Percentiles rank a stretch among this genome's conserved stretches.
Conservation (phyloP, 2,113 vertebrate genomes). For the Collichthys lucidus region DNA sequence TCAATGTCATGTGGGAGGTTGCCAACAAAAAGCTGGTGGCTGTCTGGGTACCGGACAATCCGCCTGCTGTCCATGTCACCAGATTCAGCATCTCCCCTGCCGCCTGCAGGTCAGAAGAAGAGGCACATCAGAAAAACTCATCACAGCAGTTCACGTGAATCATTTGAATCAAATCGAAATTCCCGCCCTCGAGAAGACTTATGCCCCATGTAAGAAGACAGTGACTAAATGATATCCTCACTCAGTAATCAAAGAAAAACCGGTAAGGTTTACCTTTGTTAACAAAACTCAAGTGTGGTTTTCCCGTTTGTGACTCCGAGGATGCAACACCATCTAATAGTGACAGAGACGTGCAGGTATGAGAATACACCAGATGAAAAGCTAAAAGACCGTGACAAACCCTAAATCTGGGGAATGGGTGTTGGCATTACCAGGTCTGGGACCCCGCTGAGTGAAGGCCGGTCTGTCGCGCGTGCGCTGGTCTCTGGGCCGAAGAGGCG, state of each 20-base stretch:
- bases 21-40: conserved; percentile 96
- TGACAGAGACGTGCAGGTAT: conserved; percentile 14
- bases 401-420: neutral
- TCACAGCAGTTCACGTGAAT: neutral
- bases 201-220: neutral
- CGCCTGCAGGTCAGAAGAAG: conserved; percentile 72
- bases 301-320: conserved; percentile 82
- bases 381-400: neutral
- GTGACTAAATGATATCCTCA: neutral
- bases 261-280: conserved; percentile 78
- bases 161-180: neutral
- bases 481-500: conserved; percentile 89
- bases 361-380: conserved; percentile 4
- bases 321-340: conserved; percentile 78
- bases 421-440: conserved; percentile 87
- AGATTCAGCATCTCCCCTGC: conserved; percentile 88
- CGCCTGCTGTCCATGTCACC: conserved; percentile 91
- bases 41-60: conserved; percentile 93
- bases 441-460: conserved; percentile 88
- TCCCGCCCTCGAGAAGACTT: neutral
- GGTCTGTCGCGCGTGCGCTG: conserved; percentile 93
- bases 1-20: conserved; percentile 95
- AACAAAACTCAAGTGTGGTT: conserved; percentile 83
- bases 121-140: neutral
- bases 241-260: neutral